Evolutionary conservation across 2,888 invertebrate species (phyloP), one percentile per base, ranked within the genome.

Genomic region (Ormyrus thymus): DNA sequence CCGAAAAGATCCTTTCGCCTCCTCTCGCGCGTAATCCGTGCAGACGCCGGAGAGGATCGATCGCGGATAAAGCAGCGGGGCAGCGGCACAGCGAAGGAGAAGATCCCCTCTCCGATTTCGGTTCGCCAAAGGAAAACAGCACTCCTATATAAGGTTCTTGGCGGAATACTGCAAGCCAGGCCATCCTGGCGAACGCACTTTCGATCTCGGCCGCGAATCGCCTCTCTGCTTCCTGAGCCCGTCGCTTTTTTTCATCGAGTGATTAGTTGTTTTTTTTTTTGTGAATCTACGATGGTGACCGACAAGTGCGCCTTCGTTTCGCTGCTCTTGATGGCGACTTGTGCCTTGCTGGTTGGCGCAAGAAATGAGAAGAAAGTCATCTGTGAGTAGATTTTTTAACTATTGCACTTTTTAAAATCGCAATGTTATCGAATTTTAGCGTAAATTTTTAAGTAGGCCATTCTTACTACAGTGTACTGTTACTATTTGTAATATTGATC

Each of bases 291-390:
- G 50, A 71, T 53, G 70, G 15, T 55, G 50, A 65, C 53, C 58
- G 13, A 43, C n/a, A 75, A 62, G 75, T 75, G 62, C 75, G 29
- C 71, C 5, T 53, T 66, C n/a, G 13, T 58, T 43, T 62, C 51
- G 43, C 48, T 82, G 11, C 15, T 82, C 45, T 59, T 81, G 64
- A 5, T 78, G 13, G 43, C 65, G 61, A 66, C 72, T 4, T 46
- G 50, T n/a, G 66, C 68, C 10, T 61, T 45, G n/a, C 1, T 48
- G 73, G 46, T 29, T 51, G 43, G 58, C 66, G 72, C 68, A 11
- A 81, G 72, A 15, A 78, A 9, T 29, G 81, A 76, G 69, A 81
- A 81, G 61, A 81, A 81, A 78, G 81, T 81, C 0, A 81, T 81
- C 58, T 81, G 81, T 81, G 50, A 81, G 81, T 81, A 78, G n/a